A percentile compares a stretch with the other conserved stretches of the same genome.
phyloP scores from a whole-genome alignment of 1,140 invertebrate genomes.

The Xylocopa sonorina region DNA sequence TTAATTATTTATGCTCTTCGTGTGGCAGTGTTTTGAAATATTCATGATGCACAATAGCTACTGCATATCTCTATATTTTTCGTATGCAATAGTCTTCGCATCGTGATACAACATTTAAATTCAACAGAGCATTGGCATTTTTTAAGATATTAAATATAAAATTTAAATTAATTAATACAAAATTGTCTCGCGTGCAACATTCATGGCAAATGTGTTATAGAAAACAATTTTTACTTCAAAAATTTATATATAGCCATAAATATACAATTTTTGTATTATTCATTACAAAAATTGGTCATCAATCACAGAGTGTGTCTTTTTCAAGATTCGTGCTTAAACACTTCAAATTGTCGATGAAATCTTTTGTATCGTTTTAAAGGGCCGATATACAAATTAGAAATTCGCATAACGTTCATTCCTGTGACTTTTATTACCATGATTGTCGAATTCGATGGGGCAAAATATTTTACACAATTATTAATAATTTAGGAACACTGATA shows the following conservation, averaged over 20 bases:
- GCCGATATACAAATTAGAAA: background rate
- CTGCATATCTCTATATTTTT: no score
- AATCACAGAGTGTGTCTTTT: constrained; percentile 9
- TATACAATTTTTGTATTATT: background rate
- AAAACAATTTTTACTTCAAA: no score
- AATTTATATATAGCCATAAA: background rate
- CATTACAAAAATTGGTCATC: background rate
- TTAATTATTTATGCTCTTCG: no score
- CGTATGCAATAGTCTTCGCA: no score
- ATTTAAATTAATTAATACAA: no score
- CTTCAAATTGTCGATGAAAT: background rate
- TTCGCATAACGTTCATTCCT: background rate
- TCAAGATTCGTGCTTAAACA: background rate
- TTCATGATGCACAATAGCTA: no score
- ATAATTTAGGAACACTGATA: constrained; percentile 6
- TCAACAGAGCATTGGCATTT: no score
- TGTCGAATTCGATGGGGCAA: background rate
- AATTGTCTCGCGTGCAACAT: background rate
- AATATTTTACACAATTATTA: constrained; percentile 18
- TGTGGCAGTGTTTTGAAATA: no score
- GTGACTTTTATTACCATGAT: background rate
- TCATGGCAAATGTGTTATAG: background rate
- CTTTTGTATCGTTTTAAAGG: background rate
- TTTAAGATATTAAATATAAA: no score
- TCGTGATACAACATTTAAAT: no score